Base-by-base conservation (phyloP, 2,113 vertebrate species). In the Grammomys dolichurus region DNA sequence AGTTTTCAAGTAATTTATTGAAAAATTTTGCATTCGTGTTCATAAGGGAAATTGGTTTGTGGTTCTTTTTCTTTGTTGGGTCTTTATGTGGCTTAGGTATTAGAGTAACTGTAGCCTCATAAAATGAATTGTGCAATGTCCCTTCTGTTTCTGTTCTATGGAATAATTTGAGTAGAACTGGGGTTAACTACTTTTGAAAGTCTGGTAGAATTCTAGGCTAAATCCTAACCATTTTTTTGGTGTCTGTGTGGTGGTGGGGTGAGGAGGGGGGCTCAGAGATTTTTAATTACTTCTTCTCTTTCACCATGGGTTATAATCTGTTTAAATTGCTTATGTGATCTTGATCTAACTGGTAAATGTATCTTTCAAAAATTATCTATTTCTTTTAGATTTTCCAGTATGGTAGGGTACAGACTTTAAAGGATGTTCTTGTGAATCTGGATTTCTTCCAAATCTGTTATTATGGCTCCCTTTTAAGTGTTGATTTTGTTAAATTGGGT, bases 361-460 rank as follows among this genome's bases (percentile, higher is more conserved):
- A 43, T 63, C 3, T 63, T 43, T 84, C n/a, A 84, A 84, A 84
- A 84, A 43, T 60, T 28, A 84, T 43, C 22, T 58, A 9, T 43
- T 63, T 43, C 72, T 43, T 77, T 84, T 28, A 26, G 12, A 40
- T 40, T 84, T 84, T 84, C 56, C 56, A 17, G 4, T 60, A 60
- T 28, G n/a, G 6, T 28, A 13, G 11, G 3, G 6, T 5, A 2
- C 5, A 43, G 13, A 2, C 26, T 28, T 43, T 60, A 40, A 28
- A 82, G 10, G 36, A 28, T 43, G n/a, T 9, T 43, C 80, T 84
- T 84, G 26, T 28, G 12, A 60, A 26, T 82, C 56, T 28, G 22
- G 54, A 43, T 60, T 84, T 12, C 80, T 20, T 40, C 17, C 0
- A 17, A 12, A 22, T 40, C 36, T 82, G 33, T 26, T 82, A 36